Percentiles rank a stretch among this genome's conserved stretches.
Evolutionary conservation across 2,888 invertebrate genomes (phyloP).

Genomic region (Tachina fera): DNA sequence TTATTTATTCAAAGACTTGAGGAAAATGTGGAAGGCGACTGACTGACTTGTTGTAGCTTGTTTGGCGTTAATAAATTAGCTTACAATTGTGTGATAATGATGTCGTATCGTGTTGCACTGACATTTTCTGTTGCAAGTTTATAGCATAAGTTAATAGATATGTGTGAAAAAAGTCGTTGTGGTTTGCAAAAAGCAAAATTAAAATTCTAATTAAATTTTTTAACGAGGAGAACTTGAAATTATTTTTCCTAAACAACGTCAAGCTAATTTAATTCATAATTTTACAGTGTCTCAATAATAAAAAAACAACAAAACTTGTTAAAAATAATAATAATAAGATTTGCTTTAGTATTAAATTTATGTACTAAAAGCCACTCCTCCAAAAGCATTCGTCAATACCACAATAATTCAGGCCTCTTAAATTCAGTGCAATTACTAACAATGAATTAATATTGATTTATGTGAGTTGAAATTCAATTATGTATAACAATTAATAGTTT

Average conservation of each 20-base stretch:
- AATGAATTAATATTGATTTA: constrained; percentile 11
- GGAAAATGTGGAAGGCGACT: constrained; percentile 20
- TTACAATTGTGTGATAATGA: constrained; percentile 61
- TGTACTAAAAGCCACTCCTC: background rate
- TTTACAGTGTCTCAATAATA: too few species aligned
- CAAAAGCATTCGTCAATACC: background rate
- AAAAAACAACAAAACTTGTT: too few species aligned
- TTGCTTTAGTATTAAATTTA: background rate
- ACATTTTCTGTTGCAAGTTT: constrained; percentile 39
- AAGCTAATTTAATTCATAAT: too few species aligned
- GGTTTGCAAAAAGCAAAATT: constrained; percentile 18
- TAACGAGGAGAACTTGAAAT: background rate
- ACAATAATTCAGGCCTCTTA: background rate
- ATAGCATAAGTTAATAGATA: constrained; percentile 9
- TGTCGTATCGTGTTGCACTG: constrained; percentile 39
- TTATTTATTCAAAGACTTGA: constrained; percentile 18
- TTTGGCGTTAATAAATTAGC: constrained; percentile 50
- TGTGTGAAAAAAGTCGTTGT: too few species aligned
- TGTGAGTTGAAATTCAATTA: background rate
- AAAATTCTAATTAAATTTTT: constrained; percentile 44
- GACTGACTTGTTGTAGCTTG: constrained; percentile 3
- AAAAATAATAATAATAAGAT: background rate
- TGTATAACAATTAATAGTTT: background rate
- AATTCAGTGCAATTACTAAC: background rate
- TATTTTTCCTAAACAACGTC: too few species aligned